Evolutionary conservation across 2,113 vertebrate species (phyloP).

Genomic region (Vidua chalybeata): DNA sequence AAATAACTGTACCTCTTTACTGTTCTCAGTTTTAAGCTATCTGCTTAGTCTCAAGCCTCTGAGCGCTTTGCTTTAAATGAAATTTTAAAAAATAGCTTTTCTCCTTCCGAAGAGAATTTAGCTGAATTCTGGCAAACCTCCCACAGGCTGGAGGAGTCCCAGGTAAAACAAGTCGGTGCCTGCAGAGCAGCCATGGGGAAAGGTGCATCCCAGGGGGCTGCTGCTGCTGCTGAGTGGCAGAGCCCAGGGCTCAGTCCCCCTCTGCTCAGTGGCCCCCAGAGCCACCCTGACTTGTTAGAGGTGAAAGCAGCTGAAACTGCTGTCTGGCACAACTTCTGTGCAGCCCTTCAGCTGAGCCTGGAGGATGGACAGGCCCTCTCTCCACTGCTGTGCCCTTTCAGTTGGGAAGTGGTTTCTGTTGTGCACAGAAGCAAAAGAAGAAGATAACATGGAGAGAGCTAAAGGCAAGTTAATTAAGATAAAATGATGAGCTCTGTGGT

Average conservation of each 20-base stretch:
- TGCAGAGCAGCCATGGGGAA: background rate
- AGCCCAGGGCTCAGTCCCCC: accelerated
- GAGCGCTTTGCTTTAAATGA: background rate
- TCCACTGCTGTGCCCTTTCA: accelerated
- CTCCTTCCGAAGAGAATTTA: background rate
- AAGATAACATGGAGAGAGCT: background rate
- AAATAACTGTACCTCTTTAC: background rate
- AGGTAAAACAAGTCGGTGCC: background rate
- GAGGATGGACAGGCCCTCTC: background rate
- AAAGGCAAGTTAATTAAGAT: background rate
- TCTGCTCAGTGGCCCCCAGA: accelerated
- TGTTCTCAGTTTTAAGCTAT: background rate
- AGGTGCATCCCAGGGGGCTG: background rate
- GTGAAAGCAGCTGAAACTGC: background rate
- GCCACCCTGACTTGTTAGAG: background rate
- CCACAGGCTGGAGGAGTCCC: background rate
- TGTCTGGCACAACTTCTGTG: background rate
- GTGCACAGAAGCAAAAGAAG: accelerated
- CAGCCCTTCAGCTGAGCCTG: background rate
- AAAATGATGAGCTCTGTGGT: background rate
- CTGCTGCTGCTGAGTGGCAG: background rate
- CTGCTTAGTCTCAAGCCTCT: background rate
- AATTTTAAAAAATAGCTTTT: background rate
- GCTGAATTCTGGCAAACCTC: background rate
- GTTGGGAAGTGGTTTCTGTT: background rate